These are phyloP conservation scores for Patella caerulea DNA, from an alignment of 2,888 invertebrate species.

Conservation along the genomic window DNA sequence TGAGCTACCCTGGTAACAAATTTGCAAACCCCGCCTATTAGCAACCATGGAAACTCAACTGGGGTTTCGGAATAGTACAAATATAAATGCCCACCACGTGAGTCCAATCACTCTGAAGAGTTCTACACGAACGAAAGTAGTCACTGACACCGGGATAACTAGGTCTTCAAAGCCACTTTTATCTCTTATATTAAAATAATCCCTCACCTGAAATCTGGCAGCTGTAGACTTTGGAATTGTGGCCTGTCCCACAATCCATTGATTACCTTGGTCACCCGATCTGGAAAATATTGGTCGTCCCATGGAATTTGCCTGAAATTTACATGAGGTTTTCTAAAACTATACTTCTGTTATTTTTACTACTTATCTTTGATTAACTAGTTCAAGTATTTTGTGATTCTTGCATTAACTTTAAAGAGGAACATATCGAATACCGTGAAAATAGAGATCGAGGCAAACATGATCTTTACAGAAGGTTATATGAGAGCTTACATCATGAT, in stretches of 20 bases:
- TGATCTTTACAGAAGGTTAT: no score
- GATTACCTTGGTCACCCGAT: slow-evolving; percentile 59
- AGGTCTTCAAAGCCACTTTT: no score
- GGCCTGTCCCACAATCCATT: slow-evolving; percentile 52
- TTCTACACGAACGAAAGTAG: no score
- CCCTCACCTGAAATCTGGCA: slow-evolving; percentile 43
- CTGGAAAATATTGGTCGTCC: slow-evolving; percentile 46
- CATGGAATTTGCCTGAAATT: slow-evolving; percentile 33
- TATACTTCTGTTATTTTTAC: background rate
- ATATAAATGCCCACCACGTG: no score
- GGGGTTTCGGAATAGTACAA: no score
- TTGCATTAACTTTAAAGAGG: no score
- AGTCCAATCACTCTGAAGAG: no score
- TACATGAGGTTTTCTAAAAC: background rate
- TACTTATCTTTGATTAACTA: background rate
- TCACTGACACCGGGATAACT: background rate
- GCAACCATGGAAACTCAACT: background rate
- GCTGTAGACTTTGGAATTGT: slow-evolving; percentile 42
- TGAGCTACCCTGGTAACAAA: no score
- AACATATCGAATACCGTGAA: no score
- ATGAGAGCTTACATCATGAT: no score
- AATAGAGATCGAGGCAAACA: no score
- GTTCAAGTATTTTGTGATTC: no score
- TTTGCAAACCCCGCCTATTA: background rate
- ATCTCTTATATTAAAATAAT: background rate